Percentiles rank a stretch among this genome's conserved stretches.
These are phyloP conservation scores for Salmo trutta DNA, from an alignment of 2,797 vertebrate genomes.

Conservation along the genomic window DNA sequence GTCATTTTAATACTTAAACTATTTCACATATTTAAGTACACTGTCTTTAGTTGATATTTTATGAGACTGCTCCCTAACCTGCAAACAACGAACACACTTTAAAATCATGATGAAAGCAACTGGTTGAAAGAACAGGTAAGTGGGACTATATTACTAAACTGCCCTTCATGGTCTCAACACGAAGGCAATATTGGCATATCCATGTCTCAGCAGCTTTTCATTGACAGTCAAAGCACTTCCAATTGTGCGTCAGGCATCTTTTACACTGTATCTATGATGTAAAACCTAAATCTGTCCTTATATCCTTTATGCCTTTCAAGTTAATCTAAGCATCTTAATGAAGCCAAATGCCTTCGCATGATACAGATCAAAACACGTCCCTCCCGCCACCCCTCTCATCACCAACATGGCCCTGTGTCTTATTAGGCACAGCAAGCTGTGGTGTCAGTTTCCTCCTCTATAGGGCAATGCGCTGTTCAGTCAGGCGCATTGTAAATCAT, in stretches of 20 bases:
- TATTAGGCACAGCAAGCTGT: constrained; percentile 65
- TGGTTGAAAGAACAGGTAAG: not conserved
- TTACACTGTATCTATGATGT: not conserved
- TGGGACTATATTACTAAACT: not conserved
- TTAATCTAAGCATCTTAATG: constrained; percentile 63
- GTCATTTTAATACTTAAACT: not conserved
- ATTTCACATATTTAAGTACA: constrained; percentile 6
- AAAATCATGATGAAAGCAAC: no score
- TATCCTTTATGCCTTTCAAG: constrained; percentile 62
- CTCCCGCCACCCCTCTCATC: constrained; percentile 62
- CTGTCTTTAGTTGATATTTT: not conserved
- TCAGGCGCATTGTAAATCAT: constrained; percentile 78
- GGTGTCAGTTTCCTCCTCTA: constrained; percentile 50
- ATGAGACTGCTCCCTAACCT: not conserved
- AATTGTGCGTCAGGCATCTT: not conserved
- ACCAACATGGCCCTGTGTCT: constrained; percentile 66
- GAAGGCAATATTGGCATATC: not conserved
- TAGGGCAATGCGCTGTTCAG: constrained; percentile 60
- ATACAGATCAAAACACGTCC: constrained; percentile 43
- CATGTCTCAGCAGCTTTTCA: not conserved
- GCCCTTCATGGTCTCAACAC: not conserved
- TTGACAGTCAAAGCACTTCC: not conserved
- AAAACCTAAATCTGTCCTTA: constrained; percentile 16
- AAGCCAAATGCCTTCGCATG: constrained; percentile 13
- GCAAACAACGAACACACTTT: not conserved